Evolutionary conservation across 1,140 invertebrate genomes (phyloP).

Genomic region (Delia radicum): DNA sequence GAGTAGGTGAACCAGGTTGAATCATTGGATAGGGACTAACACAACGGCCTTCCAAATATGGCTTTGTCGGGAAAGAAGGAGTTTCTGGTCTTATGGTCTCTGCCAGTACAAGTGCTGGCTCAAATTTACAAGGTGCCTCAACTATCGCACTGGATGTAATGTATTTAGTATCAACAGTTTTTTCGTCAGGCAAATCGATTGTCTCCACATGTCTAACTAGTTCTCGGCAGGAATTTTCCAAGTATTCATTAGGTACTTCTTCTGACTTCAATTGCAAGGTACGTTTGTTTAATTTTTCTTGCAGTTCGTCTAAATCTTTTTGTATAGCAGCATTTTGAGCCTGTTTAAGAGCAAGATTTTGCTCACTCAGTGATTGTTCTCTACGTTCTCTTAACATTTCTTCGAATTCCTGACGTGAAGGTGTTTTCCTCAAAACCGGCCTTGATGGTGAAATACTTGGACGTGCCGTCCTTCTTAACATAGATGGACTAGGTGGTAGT

Average conservation of each 20-base stretch:
- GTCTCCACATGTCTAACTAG: conserved; percentile 12
- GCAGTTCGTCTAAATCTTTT: conserved; percentile 33
- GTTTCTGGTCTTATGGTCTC: conserved; percentile 68
- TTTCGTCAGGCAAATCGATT: conserved; percentile 6
- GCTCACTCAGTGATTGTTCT: conserved; percentile 31
- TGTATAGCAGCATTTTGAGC: conserved; percentile 31
- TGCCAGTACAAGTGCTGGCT: conserved; percentile 26
- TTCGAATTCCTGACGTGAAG: conserved; percentile 39
- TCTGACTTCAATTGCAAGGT: not conserved
- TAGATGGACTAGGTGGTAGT: conserved; percentile 22
- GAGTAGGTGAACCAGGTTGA: not conserved
- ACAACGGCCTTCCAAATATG: conserved; percentile 56
- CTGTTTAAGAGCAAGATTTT: conserved; percentile 25
- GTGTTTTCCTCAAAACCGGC: conserved; percentile 36
- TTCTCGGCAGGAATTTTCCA: not conserved
- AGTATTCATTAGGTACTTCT: not conserved
- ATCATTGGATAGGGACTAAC: conserved; percentile 56
- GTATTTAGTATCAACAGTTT: not conserved
- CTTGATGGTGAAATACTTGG: conserved; percentile 36
- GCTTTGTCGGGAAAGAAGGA: conserved; percentile 71
- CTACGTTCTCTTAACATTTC: conserved; percentile 41
- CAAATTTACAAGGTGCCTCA: not conserved
- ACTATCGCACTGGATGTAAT: not conserved
- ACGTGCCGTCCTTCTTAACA: conserved; percentile 30
- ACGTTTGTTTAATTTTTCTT: conserved; percentile 38